phyloP scores from a whole-genome alignment of 2,113 vertebrate species.

The Centrocercus urophasianus region DNA sequence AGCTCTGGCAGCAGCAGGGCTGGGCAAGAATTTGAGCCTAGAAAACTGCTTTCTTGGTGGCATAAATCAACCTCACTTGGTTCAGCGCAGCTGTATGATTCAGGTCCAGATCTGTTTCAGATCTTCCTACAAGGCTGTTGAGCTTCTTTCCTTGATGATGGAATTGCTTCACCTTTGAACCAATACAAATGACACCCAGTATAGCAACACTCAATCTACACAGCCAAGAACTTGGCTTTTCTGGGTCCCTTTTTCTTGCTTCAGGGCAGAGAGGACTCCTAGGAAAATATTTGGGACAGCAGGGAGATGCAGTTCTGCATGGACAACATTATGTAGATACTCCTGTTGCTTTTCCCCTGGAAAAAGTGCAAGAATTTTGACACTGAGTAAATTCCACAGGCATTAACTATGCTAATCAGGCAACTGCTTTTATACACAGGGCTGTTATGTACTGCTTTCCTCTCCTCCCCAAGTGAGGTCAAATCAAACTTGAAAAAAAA shows the following conservation, averaged over 20 bases:
- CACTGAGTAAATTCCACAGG: background rate
- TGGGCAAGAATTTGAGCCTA: background rate
- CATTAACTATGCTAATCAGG: background rate
- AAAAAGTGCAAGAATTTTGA: conserved; percentile 24
- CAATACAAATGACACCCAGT: conserved; percentile 7
- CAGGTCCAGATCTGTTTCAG: conserved; percentile 33
- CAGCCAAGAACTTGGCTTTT: background rate
- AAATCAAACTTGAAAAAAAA: background rate
- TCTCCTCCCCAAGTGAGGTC: background rate
- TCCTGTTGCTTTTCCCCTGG: background rate
- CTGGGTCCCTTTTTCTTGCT: background rate
- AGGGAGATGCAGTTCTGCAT: background rate
- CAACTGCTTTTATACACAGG: background rate
- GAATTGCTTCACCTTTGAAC: background rate
- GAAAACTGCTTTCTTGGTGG: background rate
- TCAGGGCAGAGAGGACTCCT: background rate
- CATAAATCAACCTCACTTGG: background rate
- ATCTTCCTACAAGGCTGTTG: background rate
- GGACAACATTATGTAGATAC: background rate
- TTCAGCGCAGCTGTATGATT: background rate
- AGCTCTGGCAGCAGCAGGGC: background rate
- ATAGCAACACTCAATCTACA: background rate
- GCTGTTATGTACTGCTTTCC: background rate
- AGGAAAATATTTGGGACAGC: background rate
- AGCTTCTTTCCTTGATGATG: background rate